Evolutionary conservation across 2,888 invertebrate genomes (phyloP).

Genomic region (Mythimna lalbum): DNA sequence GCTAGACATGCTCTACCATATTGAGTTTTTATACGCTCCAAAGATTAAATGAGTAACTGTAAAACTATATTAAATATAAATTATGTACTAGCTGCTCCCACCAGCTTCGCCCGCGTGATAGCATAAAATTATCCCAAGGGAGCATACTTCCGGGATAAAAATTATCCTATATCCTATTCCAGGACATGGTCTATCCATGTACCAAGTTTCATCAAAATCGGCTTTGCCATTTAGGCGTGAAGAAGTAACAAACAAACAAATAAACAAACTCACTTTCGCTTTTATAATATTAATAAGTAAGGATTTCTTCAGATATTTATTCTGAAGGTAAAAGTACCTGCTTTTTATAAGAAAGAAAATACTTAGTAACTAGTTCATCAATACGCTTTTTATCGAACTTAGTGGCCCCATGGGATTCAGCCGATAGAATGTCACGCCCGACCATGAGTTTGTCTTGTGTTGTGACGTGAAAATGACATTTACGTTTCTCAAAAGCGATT

Average conservation of each 20-base stretch:
- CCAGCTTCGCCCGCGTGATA: too few species aligned
- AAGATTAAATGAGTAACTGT: not conserved
- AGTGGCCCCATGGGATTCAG: conserved; percentile 25
- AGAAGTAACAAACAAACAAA: too few species aligned
- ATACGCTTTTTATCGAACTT: conserved; percentile 5
- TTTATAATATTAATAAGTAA: too few species aligned
- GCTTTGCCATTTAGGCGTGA: too few species aligned
- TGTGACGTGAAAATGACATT: conserved; percentile 33
- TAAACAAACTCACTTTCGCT: too few species aligned
- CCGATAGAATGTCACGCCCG: conserved; percentile 4
- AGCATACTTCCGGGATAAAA: too few species aligned
- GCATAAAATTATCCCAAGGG: too few species aligned
- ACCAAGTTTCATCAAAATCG: too few species aligned
- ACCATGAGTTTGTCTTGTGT: conserved; percentile 25
- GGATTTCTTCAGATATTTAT: too few species aligned
- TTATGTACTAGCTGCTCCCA: too few species aligned
- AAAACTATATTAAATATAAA: not conserved
- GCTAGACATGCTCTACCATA: not conserved
- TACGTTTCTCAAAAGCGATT: not conserved
- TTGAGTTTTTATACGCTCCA: not conserved
- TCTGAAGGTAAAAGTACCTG: not conserved
- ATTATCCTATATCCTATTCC: too few species aligned
- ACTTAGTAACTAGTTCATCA: not conserved
- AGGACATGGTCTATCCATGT: too few species aligned
- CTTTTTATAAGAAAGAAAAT: not conserved